Evolutionary conservation across 2,797 vertebrate species (phyloP), one percentile per base, ranked within the genome.

Genomic region (Taenioides sp.): DNA sequence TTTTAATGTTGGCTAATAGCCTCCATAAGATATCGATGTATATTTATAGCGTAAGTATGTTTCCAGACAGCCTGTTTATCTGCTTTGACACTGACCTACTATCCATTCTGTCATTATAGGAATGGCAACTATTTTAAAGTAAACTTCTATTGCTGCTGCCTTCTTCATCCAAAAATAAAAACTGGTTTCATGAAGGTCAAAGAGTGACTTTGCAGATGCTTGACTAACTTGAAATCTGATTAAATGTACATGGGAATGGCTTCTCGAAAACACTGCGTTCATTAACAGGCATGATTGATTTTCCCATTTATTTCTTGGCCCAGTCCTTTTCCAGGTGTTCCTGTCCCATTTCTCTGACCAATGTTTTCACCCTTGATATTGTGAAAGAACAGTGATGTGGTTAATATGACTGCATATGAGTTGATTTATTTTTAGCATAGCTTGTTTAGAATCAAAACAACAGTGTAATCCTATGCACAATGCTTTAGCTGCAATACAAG

Each of bases 141-240:
- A 88, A 65, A 89, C 85, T 90, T 82, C 73, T 75, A 63, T 61
- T 75, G 73, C 58, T 83, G 60, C 4, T 70, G 55, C 40, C 66
- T 71, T 23, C 74, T 68, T 69, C 78, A 74, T 23, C 80, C 67
- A 31, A 14, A 68, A 68, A 70, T 62, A 47, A 55, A 71, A 82
- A 62, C 72, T 81, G 57, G 67, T 73, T 66, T 68, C 70, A 60
- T 87, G 91, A 94, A 94, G 93, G 94, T 93, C 93, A 93, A 81
- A 67, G 84, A 59, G 90, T 91, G 93, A 93, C 92, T 89, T 90
- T 93, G 93, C 93, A 88, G 92, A 83, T 69, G 77, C 88, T 85
- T 82, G 68, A 87, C 85, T 77, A 82, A 70, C 72, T 65, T 25
- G 2, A 31, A 70, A 59, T 57, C 71, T 73, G 80, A 73, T 76